Percentiles rank a stretch among this genome's conserved stretches.
These are phyloP conservation scores for Lycodopsis pacificus DNA, from an alignment of 2,797 vertebrate genomes.

Conservation along the genomic window DNA sequence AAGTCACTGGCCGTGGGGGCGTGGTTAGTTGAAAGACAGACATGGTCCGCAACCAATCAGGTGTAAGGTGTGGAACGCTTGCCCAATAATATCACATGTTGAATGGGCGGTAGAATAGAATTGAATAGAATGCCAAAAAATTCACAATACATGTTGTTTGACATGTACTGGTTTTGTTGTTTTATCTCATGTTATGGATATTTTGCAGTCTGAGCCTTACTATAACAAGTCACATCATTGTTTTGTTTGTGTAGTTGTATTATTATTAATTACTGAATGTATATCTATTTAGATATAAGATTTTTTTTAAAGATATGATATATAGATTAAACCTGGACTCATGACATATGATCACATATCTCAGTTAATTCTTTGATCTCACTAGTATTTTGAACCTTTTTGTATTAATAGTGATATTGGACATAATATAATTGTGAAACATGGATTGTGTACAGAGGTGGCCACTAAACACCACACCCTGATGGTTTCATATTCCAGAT, in stretches of 20 bases:
- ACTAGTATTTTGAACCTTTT: neutral
- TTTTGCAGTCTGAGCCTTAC: neutral
- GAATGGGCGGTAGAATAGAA: neutral
- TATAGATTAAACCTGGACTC: neutral
- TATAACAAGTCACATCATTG: neutral
- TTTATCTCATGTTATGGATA: neutral
- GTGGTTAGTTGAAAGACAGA: slow-evolving; percentile 30
- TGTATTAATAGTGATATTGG: neutral
- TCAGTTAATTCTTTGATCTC: neutral
- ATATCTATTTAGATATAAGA: neutral
- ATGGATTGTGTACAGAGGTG: neutral
- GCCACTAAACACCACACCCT: slow-evolving; percentile 10
- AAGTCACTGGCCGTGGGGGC: slow-evolving; percentile 67
- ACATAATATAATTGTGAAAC: neutral
- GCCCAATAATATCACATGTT: slow-evolving; percentile 35
- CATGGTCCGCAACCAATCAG: slow-evolving; percentile 52
- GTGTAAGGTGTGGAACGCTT: neutral
- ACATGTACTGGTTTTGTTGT: neutral
- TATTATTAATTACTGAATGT: neutral
- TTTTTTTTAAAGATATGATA: too few relatives aligned
- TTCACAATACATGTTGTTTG: too few relatives aligned
- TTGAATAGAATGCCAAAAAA: neutral
- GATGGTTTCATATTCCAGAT: slow-evolving; percentile 15
- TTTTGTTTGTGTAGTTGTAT: neutral
- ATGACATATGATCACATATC: neutral